Base-by-base conservation (phyloP, 2,888 invertebrate genomes). In the Scaptodrosophila latifasciaeformis region DNA sequence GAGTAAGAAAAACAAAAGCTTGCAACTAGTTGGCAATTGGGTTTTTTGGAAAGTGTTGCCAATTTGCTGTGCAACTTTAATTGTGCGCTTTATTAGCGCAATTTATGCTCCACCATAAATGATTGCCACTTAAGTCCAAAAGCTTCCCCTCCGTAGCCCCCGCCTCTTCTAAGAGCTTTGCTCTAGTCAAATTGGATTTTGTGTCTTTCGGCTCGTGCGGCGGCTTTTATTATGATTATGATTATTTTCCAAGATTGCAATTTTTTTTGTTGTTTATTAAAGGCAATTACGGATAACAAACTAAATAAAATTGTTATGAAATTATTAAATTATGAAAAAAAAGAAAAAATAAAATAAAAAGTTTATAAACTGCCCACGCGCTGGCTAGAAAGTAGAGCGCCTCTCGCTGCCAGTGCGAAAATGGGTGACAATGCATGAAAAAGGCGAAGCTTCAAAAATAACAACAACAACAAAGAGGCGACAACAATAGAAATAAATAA, bases 11-110 rank as follows among this genome's bases (percentile, higher is more conserved):
- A n/a, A n/a, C n/a, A n/a, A n/a, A n/a, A n/a, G n/a, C n/a, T n/a
- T 2, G 21, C 18, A 40, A 18, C 40, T 10, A 40, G 34, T 15
- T 37, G 15, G 56, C 65, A 65, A 72, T 79, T 29, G 13, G 34
- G n/a, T 19, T 31, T 12, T 27, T 34, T 79, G 67, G 74, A 79
- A 75, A 75, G 74, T 75, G 74, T 75, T 75, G 80, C 74, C 77
- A 75, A 75, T 75, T 75, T 79, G 74, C 77, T 59, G 54, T 56
- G 52, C 62, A 59, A 67, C 62, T 72, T 75, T 77, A 74, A 79
- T 79, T 79, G 77, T 67, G 74, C 63, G 77, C 74, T 76, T 79
- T 75, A 75, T 63, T 79, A 72, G 70, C 70, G 77, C 67, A 76
- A 65, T 75, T 75, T 76, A 79, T 79, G 70, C 61, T 34, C 49